Evolutionary conservation across 2,888 invertebrate species (phyloP).

Genomic region (Drosophila vallismaia): DNA sequence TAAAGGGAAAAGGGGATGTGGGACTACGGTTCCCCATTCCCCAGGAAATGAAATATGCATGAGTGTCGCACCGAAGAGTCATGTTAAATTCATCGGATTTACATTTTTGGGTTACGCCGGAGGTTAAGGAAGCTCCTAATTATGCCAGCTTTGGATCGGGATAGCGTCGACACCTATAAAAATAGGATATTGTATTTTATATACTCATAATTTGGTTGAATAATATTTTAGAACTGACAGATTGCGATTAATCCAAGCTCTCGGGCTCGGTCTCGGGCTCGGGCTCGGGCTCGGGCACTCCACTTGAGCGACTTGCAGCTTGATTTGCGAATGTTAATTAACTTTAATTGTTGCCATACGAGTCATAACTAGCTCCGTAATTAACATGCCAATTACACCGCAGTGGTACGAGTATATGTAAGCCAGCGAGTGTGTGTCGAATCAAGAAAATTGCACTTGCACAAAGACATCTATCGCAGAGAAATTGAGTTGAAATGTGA

Average conservation of each 20-base stretch:
- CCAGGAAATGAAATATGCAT: constrained; percentile 71
- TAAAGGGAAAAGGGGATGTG: constrained; percentile 15
- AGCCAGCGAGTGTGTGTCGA: constrained; percentile 41
- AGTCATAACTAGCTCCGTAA: constrained; percentile 81
- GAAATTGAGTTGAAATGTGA: constrained; percentile 19
- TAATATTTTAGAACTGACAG: constrained; percentile 1
- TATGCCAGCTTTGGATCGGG: constrained; percentile 4
- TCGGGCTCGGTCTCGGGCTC: too few species aligned
- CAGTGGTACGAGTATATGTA: constrained; percentile 35
- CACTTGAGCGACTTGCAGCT: constrained; percentile 22
- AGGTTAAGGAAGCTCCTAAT: constrained; percentile 12
- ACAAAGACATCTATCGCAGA: constrained; percentile 55
- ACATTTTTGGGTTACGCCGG: constrained; percentile 4
- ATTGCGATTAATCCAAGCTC: constrained; percentile 18
- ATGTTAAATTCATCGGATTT: constrained; percentile 70
- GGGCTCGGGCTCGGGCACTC: not conserved
- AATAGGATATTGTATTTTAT: not conserved
- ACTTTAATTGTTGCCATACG: constrained; percentile 80
- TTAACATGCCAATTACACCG: constrained; percentile 81
- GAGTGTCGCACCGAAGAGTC: constrained; percentile 48
- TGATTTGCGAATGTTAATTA: constrained; percentile 73
- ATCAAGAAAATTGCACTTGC: constrained; percentile 47
- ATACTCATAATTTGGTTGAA: not conserved
- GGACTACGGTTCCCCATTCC: constrained; percentile 1
- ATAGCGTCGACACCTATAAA: not conserved